Evolutionary conservation across 1,140 invertebrate species (phyloP).

Genomic region (Arion vulgaris): DNA sequence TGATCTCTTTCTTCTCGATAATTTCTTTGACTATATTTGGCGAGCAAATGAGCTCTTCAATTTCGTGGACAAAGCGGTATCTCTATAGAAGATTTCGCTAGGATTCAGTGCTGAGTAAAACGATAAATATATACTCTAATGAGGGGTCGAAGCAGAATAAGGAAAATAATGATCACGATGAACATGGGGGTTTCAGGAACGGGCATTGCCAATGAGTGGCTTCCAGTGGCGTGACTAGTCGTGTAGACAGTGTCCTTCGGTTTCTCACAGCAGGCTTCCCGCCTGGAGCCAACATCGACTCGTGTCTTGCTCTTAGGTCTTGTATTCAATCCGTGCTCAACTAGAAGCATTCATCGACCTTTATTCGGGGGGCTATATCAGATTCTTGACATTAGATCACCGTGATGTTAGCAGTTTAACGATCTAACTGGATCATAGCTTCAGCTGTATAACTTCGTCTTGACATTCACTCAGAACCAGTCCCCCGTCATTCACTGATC

Average conservation of each 20-base stretch:
- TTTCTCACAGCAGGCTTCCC: slow-evolving; percentile 6
- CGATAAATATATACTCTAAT: slow-evolving; percentile 3
- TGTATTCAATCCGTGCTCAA: slow-evolving; percentile 14
- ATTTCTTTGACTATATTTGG: slow-evolving; percentile 1
- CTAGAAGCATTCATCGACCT: slow-evolving; percentile 25
- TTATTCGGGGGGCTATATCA: neutral
- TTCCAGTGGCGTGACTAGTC: neutral
- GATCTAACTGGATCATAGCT: neutral
- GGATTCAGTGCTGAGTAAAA: neutral
- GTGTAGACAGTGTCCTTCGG: slow-evolving; percentile 11
- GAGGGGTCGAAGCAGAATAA: neutral
- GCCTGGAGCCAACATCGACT: slow-evolving; percentile 6
- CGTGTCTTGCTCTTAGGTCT: neutral
- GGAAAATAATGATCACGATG: neutral
- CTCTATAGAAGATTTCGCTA: neutral
- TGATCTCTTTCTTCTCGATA: neutral
- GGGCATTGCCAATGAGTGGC: neutral
- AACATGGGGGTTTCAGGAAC: neutral
- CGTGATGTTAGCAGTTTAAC: slow-evolving; percentile 18
- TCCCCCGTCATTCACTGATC: slow-evolving; percentile 5
- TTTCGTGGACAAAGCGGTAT: neutral
- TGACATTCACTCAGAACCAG: slow-evolving; percentile 31
- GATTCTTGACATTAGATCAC: slow-evolving; percentile 31
- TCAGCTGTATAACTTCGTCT: neutral
- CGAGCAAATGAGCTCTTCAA: neutral